These are phyloP conservation scores for Scytalopus superciliaris DNA, from an alignment of 2,113 vertebrate genomes.

Conservation along the genomic window DNA sequence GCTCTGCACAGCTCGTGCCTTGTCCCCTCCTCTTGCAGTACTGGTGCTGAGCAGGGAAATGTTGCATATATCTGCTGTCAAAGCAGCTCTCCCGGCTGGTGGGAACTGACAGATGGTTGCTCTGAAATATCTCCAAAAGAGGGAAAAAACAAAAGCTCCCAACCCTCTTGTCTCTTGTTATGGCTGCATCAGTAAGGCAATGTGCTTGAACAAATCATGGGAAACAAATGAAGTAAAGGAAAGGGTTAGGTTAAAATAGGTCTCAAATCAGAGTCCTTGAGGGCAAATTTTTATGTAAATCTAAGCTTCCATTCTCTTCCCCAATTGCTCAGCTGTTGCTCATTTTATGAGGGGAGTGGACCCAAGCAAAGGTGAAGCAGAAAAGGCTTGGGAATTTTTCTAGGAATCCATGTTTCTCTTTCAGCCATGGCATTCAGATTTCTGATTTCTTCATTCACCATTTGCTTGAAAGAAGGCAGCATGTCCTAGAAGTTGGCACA, in stretches of 20 bases:
- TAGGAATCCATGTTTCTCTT: neutral
- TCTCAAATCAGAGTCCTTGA: neutral
- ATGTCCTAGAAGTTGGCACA: neutral
- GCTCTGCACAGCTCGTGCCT: neutral
- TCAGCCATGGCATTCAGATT: neutral
- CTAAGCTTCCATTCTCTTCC: neutral
- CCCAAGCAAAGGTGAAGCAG: neutral
- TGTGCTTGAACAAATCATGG: neutral
- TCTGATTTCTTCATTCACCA: neutral
- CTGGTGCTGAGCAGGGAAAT: neutral
- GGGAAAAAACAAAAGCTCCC: neutral
- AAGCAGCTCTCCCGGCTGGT: neutral
- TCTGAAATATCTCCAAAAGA: conserved; percentile 28
- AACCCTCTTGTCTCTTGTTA: neutral
- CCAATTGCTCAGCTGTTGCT: neutral
- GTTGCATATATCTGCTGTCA: neutral
- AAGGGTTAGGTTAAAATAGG: neutral
- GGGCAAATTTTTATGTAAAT: neutral
- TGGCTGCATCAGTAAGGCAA: neutral
- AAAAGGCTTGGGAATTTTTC: neutral
- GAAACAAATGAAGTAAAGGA: neutral
- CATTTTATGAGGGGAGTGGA: neutral
- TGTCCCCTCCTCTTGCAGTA: neutral
- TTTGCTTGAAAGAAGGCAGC: neutral
- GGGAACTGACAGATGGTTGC: neutral